Percentiles rank a stretch among this genome's conserved stretches.
Evolutionary conservation across 1,140 invertebrate genomes (phyloP).

Genomic region (Bradynema listronoti): DNA sequence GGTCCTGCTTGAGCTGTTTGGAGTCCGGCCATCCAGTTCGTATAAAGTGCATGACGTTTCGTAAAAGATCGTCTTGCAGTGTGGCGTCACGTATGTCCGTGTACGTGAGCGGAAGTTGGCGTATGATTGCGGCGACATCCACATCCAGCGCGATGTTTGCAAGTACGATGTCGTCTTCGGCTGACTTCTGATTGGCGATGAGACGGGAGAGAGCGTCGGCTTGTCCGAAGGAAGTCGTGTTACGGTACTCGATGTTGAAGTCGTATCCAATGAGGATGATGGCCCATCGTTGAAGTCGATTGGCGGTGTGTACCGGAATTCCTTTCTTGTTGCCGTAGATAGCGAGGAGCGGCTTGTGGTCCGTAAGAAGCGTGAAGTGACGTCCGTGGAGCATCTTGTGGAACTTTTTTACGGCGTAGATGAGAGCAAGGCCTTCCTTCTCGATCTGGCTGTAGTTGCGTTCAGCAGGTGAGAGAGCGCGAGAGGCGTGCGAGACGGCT

Average conservation of each 20-base stretch:
- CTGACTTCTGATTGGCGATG: no score
- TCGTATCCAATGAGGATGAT: constrained; percentile 42
- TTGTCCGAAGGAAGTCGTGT: neutral
- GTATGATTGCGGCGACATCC: no score
- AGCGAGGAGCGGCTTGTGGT: constrained; percentile 60
- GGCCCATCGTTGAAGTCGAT: constrained; percentile 48
- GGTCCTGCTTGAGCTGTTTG: no score
- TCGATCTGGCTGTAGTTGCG: constrained; percentile 62
- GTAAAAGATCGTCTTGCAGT: no score
- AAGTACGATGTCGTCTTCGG: no score
- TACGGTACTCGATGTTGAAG: constrained; percentile 38
- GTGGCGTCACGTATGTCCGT: no score
- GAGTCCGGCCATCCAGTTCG: no score
- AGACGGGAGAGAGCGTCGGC: constrained; percentile 22
- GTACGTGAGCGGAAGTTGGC: no score
- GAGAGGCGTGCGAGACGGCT: constrained; percentile 18
- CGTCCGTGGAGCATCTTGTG: constrained; percentile 61
- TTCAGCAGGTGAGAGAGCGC: constrained; percentile 58
- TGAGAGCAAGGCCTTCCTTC: constrained; percentile 55
- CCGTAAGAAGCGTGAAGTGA: constrained; percentile 60
- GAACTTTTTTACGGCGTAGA: constrained; percentile 62
- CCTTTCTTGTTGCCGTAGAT: constrained; percentile 57
- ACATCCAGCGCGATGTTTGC: no score
- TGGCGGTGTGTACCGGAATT: constrained; percentile 54
- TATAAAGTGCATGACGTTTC: no score